phyloP scores from a whole-genome alignment of 2,888 invertebrate species.

The Hydroisotoma schaefferi region DNA sequence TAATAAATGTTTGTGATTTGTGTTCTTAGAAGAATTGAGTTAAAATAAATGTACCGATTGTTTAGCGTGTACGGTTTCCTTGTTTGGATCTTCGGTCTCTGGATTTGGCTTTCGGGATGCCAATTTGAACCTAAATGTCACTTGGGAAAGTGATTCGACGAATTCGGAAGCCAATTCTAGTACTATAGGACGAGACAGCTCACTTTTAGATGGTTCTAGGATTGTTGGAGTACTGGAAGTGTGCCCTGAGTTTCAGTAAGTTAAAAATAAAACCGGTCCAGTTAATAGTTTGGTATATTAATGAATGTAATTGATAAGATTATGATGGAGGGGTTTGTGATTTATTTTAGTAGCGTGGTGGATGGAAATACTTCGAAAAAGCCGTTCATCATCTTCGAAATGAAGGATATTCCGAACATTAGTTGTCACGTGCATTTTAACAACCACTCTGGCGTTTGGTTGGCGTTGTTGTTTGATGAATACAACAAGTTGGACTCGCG shows the following conservation, averaged over 20 bases:
- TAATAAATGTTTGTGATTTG: neutral
- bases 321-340: too few relatives aligned
- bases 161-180: constrained; percentile 4
- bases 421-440: constrained; percentile 52
- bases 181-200: neutral
- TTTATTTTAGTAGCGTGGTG: neutral
- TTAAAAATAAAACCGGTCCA: too few relatives aligned
- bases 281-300: too few relatives aligned
- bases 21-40: neutral
- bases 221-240: neutral
- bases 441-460: constrained; percentile 49
- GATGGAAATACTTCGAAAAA: neutral
- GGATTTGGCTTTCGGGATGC: constrained; percentile 53
- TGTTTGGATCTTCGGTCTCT: constrained; percentile 54
- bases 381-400: neutral
- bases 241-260: too few relatives aligned
- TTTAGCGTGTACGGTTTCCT: constrained; percentile 48
- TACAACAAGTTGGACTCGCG: constrained; percentile 51
- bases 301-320: too few relatives aligned
- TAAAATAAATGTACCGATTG: constrained; percentile 7
- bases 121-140: constrained; percentile 53
- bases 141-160: too few relatives aligned
- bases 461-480: constrained; percentile 48
- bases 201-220: neutral
- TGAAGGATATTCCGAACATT: neutral